Percentiles rank a stretch among this genome's conserved stretches.
Evolutionary conservation across 2,113 vertebrate species (phyloP).

Genomic region (Zingel zingel): DNA sequence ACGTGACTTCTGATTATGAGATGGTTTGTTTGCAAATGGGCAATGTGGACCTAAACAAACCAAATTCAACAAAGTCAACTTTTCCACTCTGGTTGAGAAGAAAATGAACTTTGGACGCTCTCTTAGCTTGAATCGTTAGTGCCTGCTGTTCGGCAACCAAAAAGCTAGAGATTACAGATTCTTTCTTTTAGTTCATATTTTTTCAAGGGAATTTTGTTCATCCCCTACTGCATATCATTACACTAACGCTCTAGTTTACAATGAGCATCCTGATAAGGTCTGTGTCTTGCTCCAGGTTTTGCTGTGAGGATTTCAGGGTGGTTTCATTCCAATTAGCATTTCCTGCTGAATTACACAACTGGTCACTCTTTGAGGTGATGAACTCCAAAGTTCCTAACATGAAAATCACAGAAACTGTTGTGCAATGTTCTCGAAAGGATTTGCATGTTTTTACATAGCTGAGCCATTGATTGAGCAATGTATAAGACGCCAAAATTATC

Average conservation of each 20-base stretch:
- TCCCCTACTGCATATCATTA: background rate
- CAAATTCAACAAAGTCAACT: constrained; percentile 20
- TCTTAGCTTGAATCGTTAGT: background rate
- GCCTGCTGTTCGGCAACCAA: background rate
- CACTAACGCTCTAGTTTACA: background rate
- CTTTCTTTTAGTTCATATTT: background rate
- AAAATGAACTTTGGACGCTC: background rate
- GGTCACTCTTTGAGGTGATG: constrained; percentile 20
- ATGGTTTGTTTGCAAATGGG: constrained; percentile 27
- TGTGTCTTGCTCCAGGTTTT: background rate
- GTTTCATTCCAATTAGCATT: constrained; percentile 2
- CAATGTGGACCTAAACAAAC: constrained; percentile 24
- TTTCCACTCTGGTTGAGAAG: constrained; percentile 9
- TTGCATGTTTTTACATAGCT: background rate
- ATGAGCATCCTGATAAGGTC: background rate
- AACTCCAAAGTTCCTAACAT: constrained; percentile 22
- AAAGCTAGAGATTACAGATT: background rate
- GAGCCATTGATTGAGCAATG: background rate
- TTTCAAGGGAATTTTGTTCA: background rate
- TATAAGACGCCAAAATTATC: background rate
- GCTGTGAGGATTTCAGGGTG: background rate
- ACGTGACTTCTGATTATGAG: constrained; percentile 20
- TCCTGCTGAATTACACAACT: constrained; percentile 9
- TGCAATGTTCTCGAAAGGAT: constrained; percentile 14
- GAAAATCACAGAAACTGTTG: constrained; percentile 20